These are phyloP conservation scores for Temnothorax rugatulus DNA, from an alignment of 2,888 invertebrate species.

Conservation along the genomic window DNA sequence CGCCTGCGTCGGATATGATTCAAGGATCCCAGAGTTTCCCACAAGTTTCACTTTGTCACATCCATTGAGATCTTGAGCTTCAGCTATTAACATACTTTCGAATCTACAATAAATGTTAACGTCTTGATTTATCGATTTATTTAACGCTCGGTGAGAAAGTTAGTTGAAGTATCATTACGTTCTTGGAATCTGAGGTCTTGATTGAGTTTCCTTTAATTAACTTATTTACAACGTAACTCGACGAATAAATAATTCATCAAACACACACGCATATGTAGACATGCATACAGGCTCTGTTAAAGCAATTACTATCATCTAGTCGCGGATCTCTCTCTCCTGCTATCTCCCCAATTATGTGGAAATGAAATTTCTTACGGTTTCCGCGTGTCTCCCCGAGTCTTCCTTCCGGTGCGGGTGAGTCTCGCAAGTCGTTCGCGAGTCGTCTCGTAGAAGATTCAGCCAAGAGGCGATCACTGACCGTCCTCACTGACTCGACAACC, in stretches of 20 bases:
- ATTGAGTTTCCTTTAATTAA: conserved; percentile 5
- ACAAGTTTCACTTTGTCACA: conserved; percentile 14
- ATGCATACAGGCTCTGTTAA: not conserved
- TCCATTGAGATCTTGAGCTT: not conserved
- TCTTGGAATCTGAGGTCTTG: not conserved
- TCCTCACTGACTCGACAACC: conserved; percentile 73
- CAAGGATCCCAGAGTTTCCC: conserved; percentile 20
- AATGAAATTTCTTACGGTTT: conserved; percentile 46
- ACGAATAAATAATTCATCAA: not conserved
- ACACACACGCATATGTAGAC: not conserved
- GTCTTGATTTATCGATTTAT: not conserved
- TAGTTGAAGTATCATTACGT: not conserved
- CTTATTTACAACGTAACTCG: not conserved
- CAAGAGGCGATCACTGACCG: conserved; percentile 79
- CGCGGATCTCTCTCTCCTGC: not conserved
- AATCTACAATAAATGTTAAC: not conserved
- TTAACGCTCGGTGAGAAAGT: not conserved
- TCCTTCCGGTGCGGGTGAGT: not conserved
- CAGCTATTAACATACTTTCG: conserved; percentile 6
- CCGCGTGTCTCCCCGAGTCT: not conserved
- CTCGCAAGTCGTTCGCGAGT: not conserved
- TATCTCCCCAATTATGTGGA: not conserved
- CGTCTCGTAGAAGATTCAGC: conserved; percentile 12
- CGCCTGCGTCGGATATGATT: conserved; percentile 37
- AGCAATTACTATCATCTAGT: conserved; percentile 14